Percentiles rank a stretch among this genome's conserved stretches.
Conservation (phyloP, 2,797 vertebrate species). For the Tapirus indicus region DNA sequence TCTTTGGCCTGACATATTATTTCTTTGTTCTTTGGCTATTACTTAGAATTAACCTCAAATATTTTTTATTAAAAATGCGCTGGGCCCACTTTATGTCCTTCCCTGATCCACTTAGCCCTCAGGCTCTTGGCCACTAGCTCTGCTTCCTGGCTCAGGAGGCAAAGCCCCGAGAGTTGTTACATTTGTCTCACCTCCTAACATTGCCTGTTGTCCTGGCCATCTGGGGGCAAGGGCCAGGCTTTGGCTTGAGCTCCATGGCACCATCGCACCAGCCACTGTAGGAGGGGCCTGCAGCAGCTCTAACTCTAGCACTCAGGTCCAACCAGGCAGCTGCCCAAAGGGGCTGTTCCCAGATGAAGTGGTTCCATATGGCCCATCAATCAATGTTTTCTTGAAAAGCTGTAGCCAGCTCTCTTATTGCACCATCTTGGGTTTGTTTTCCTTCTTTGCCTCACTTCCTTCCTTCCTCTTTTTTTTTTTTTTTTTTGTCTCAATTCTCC, state of each 20-base stretch:
- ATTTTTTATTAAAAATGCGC: background rate
- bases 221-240: background rate
- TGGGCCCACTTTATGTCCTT: background rate
- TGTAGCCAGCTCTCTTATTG: background rate
- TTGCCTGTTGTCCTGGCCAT: background rate
- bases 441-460: background rate
- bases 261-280: background rate
- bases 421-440: background rate
- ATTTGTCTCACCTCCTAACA: background rate
- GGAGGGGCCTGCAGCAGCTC: background rate
- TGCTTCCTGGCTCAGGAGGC: background rate
- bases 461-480: background rate
- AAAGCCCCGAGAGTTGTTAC: background rate
- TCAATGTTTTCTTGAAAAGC: background rate
- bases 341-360: background rate
- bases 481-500: background rate
- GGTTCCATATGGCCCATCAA: background rate
- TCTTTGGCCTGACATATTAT: background rate
- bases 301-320: background rate
- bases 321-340: background rate
- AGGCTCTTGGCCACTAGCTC: background rate
- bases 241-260: background rate
- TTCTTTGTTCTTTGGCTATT: background rate
- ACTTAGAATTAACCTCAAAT: background rate
- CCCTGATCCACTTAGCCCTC: background rate